Conservation (phyloP, 2,888 invertebrate species). For the Lucinisca nassula region DNA sequence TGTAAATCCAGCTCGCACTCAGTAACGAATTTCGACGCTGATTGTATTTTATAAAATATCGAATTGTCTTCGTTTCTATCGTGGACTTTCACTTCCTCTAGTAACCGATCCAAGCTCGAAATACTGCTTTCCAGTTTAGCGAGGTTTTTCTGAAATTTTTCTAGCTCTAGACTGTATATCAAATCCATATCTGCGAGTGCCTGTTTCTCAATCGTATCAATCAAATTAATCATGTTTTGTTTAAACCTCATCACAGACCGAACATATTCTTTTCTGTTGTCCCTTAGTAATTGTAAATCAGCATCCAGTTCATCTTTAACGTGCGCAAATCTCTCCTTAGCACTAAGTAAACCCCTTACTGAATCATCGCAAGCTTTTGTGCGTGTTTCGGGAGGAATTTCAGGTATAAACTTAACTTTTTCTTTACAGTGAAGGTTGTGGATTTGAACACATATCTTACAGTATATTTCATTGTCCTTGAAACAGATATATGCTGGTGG, state of each 20-base stretch:
- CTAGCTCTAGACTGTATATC: slow-evolving; percentile 33
- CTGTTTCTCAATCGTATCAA: slow-evolving; percentile 62
- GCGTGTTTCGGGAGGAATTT: slow-evolving; percentile 60
- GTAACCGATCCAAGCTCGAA: slow-evolving; percentile 24
- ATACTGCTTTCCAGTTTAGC: slow-evolving; percentile 40
- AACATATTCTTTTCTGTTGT: slow-evolving; percentile 41
- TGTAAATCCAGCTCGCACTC: not conserved
- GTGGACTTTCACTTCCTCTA: slow-evolving; percentile 25
- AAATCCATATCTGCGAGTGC: slow-evolving; percentile 59
- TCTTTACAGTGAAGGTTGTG: slow-evolving; percentile 66
- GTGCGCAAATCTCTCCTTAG: slow-evolving; percentile 47
- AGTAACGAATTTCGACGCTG: slow-evolving; percentile 30
- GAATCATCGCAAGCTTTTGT: slow-evolving; percentile 43
- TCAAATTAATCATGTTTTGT: slow-evolving; percentile 39
- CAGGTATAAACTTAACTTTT: slow-evolving; percentile 67
- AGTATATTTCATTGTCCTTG: slow-evolving; percentile 69
- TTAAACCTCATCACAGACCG: slow-evolving; percentile 57
- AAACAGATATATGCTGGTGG: slow-evolving; percentile 62
- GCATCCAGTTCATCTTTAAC: slow-evolving; percentile 52
- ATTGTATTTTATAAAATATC: slow-evolving; percentile 45
- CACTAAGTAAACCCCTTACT: slow-evolving; percentile 41
- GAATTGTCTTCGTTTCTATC: slow-evolving; percentile 19
- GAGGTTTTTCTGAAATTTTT: slow-evolving; percentile 44
- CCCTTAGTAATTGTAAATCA: slow-evolving; percentile 28
- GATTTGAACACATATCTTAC: slow-evolving; percentile 57